phyloP scores from a whole-genome alignment of 2,113 vertebrate species.

The Aspidoscelis tigris region DNA sequence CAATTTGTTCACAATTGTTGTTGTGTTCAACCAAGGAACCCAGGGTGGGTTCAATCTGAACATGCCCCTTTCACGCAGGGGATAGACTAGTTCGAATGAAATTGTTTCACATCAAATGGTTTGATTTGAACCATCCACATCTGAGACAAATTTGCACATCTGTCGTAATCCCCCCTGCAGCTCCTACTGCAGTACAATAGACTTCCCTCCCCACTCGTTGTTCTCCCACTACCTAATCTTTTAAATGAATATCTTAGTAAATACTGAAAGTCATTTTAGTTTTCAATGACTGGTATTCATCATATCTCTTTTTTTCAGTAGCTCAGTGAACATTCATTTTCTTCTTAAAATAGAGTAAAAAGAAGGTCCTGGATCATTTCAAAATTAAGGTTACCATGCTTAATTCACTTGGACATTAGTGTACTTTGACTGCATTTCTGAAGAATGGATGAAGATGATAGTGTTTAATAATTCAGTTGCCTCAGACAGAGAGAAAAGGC shows the following conservation, averaged over 20 bases:
- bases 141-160: no score
- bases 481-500: constrained; percentile 16
- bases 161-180: no score
- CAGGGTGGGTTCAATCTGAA: no score
- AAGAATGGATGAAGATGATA: constrained; percentile 32
- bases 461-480: constrained; percentile 36
- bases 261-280: not conserved
- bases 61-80: no score
- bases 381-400: constrained; percentile 29
- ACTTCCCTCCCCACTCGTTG: no score
- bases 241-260: not conserved
- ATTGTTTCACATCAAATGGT: no score
- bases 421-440: constrained; percentile 37
- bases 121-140: no score
- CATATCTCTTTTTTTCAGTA: not conserved
- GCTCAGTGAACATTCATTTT: constrained; percentile 26
- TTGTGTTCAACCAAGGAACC: no score
- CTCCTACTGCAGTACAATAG: no score
- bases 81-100: no score
- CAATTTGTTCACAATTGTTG: no score
- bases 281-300: constrained; percentile 6
- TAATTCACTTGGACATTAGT: constrained; percentile 42
- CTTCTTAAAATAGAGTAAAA: constrained; percentile 35
- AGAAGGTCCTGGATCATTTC: constrained; percentile 5
- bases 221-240: no score